Evolutionary conservation across 2,888 invertebrate genomes (phyloP), one percentile per base, ranked within the genome.

Genomic region (Aproaerema taeniolella): DNA sequence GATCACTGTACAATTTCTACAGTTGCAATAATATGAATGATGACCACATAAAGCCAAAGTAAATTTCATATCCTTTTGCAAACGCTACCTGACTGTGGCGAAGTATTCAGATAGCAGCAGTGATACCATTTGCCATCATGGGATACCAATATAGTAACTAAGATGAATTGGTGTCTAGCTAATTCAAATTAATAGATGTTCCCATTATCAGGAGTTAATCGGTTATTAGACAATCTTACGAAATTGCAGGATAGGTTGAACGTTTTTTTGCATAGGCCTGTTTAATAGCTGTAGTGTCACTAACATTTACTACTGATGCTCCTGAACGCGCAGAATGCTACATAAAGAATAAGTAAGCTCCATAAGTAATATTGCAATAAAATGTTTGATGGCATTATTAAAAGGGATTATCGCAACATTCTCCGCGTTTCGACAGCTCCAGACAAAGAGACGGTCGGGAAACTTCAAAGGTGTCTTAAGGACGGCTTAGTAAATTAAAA

Each of bases 401-500:
- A 15, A 13, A 24, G 20, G 42, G 43, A 40, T 16, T 32, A 48
- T 49, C 30, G 35, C 30, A 47, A 47, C 61, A 66, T 61, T 67
- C 57, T 54, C 54, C 60, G 52, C 55, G 55, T 47, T 55, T 55
- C 35, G 41, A 49, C 39, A 48, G 54, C 29, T 29, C 30, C 20
- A 37, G 37, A 30, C 55, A 63, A 64, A 77, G 76, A 78, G 76
- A 78, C 80, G 70, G 82, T 66, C 78, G 78, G 75, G 54, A 71
- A 58, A 76, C 58, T 75, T 76, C 72, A 77, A 79, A 75, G 67
- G 53, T 41, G 53, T 47, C 42, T 50, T 49, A 49, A 49, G 60
- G 61, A 54, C 50, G 63, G 51, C 60, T 64, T 65, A 61, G 70
- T 75, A 68, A 80, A 83, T 85, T 83, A 82, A 85, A 81, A 80